Evolutionary conservation across 2,797 vertebrate genomes (phyloP), one percentile per base, ranked within the genome.

Genomic region (Mus spretus): DNA sequence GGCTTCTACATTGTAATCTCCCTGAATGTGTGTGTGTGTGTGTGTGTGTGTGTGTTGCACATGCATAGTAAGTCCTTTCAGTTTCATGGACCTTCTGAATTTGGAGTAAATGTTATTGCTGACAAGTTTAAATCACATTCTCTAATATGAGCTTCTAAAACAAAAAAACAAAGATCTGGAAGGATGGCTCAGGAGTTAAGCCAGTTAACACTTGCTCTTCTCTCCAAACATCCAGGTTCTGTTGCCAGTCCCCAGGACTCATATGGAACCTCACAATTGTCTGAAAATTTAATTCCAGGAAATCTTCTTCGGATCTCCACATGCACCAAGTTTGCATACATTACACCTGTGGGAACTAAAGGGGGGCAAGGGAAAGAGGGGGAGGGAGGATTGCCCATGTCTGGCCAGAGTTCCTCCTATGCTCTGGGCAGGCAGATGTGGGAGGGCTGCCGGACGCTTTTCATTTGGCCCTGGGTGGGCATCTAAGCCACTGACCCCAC

Each of bases 91-190:
- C 79, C 34, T 85, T 96, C 19, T 28, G 50, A 77, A 86, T 81
- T 55, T 80, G 63, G 12, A 1, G 17, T 63, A 34, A 89, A 65
- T 13, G 72, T 53, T 31, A 12, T 34, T 94, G 57, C 44, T 63
- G 55, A 82, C 19, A 26, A 14, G 82, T 94, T 93, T 77, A 95
- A 94, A 50, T 8, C 9, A 81, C 22, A 74, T 70, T 65, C 11
- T 89, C 20, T 19, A 28, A 0, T 74, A 34, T 24, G 12, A 86
- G 28, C 14, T 81, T 95, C 89, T 53, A 15, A 26, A n/a, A 14
- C 37, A 53, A 44, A 44, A 44, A 47, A 47, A 6, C 14, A 19
- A 70, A 55, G 34, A 37, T 17, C 61, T 65, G 40, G 82, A 34
- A 61, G 50, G 40, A 85, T 34, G 28, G 82, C 28, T 34, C 15